A percentile compares a stretch with the other conserved stretches of the same genome.
These are phyloP conservation scores for Hermetia illucens DNA, from an alignment of 1,140 invertebrate genomes.

Conservation along the genomic window DNA sequence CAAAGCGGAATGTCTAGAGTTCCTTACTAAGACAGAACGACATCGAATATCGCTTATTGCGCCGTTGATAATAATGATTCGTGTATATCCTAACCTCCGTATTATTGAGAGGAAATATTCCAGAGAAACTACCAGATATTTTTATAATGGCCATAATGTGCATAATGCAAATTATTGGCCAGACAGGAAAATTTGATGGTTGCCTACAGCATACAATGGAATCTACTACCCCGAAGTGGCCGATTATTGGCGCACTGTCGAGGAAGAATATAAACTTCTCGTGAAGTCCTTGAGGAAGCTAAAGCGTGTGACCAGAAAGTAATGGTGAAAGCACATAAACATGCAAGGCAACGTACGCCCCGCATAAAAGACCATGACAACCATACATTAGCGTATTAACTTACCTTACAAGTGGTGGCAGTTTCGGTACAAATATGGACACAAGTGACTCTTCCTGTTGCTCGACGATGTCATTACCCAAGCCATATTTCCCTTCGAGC, in stretches of 20 bases:
- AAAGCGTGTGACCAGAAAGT: neutral
- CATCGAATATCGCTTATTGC: too few species aligned
- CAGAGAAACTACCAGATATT: too few species aligned
- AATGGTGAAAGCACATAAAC: slow-evolving; percentile 1
- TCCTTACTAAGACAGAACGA: too few species aligned
- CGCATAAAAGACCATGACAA: neutral
- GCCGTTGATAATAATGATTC: too few species aligned
- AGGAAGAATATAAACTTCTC: too few species aligned
- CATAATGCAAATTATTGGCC: too few species aligned
- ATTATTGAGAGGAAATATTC: too few species aligned
- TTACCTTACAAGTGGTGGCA: slow-evolving; percentile 46
- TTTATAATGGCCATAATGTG: too few species aligned
- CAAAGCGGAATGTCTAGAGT: too few species aligned
- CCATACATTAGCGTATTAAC: neutral
- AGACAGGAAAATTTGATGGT: too few species aligned
- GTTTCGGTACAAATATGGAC: slow-evolving; percentile 69
- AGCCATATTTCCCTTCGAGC: slow-evolving; percentile 67
- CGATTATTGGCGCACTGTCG: too few species aligned
- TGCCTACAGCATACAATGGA: neutral
- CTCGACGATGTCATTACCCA: slow-evolving; percentile 26
- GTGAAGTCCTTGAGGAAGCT: neutral
- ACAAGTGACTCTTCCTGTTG: slow-evolving; percentile 42
- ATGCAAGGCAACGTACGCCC: neutral
- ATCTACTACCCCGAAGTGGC: neutral
- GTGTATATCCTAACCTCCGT: too few species aligned